Base-by-base conservation (phyloP, 1,140 invertebrate genomes). In the Leptestheria dahalacensis region DNA sequence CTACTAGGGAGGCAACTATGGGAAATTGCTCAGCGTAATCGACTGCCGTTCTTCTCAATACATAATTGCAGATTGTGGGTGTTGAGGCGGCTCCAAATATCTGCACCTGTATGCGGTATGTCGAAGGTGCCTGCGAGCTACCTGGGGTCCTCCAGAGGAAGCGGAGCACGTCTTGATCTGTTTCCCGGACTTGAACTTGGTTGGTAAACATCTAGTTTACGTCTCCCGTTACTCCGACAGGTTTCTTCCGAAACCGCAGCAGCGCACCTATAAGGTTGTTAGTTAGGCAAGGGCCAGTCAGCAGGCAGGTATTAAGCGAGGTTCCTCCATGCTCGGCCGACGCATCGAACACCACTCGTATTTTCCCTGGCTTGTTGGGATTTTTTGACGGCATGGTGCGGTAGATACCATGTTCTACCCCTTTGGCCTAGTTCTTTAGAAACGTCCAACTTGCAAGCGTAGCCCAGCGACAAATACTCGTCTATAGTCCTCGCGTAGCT, bases 351-450 rank as follows among this genome's bases (percentile, higher is more conserved):
- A 74, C 72, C 12, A 69, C 63, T 1, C 72, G 63, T 23, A 69
- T 49, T 59, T 72, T 69, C 18, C 48, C 57, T 0, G 59, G 62
- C 46, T 59, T 63, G 33, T 62, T 57, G 0, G 62, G 60, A 11
- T 57, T 66, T 20, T 64, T 18, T 0, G n/a, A 76, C 70, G 1
- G 51, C 59, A 41, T 74, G 72, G 67, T 77, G 75, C 6, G 73
- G 71, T n/a, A 75, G 68, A 70, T 76, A 68, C 68, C 64, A 67
- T 12, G 55, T 57, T 20, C 41, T 57, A 11, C 33, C 25, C 12
- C 15, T 15, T 41, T 25, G 25, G 15, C 55, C 55, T 6, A 9
- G 6, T 29, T 21, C 15, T 57, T 57, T 33, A 21, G 18, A 26
- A 6, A 28, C 11, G 25, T 24, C 21, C 15, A 62, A 28, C 50